A percentile compares a stretch with the other conserved stretches of the same genome.
Evolutionary conservation across 2,113 vertebrate genomes (phyloP).

Genomic region (Sclerurus mexicanus): DNA sequence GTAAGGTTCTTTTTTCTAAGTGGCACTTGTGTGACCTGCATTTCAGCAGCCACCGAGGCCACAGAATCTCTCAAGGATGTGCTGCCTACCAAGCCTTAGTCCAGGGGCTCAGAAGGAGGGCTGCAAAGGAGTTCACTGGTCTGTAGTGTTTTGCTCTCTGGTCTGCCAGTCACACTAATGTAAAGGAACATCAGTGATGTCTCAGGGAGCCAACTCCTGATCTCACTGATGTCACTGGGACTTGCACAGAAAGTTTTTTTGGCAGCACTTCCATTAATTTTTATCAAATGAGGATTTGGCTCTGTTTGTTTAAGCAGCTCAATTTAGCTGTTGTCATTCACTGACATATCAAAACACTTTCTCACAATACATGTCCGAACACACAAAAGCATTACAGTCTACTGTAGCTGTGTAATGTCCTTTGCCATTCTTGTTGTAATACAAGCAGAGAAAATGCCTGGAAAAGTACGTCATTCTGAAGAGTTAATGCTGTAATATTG

Average conservation of each 20-base stretch:
- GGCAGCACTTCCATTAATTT: neutral
- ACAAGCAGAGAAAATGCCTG: neutral
- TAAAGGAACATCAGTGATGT: neutral
- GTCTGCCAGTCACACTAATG: neutral
- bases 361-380: neutral
- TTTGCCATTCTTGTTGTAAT: neutral
- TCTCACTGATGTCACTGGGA: neutral
- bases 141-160: accelerated
- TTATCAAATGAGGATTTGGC: neutral
- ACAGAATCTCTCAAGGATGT: accelerated
- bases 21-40: neutral
- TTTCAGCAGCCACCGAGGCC: neutral
- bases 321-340: neutral
- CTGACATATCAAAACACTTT: neutral
- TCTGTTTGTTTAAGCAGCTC: neutral
- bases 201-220: neutral
- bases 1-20: neutral
- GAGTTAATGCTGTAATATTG: neutral
- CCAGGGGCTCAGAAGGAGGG: neutral
- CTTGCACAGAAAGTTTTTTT: neutral
- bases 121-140: neutral
- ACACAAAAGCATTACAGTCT: neutral
- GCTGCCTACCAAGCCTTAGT: neutral
- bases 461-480: neutral
- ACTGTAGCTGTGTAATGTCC: neutral